Base-by-base conservation (phyloP, 2,888 invertebrate species). In the Oligia fasciuncula region DNA sequence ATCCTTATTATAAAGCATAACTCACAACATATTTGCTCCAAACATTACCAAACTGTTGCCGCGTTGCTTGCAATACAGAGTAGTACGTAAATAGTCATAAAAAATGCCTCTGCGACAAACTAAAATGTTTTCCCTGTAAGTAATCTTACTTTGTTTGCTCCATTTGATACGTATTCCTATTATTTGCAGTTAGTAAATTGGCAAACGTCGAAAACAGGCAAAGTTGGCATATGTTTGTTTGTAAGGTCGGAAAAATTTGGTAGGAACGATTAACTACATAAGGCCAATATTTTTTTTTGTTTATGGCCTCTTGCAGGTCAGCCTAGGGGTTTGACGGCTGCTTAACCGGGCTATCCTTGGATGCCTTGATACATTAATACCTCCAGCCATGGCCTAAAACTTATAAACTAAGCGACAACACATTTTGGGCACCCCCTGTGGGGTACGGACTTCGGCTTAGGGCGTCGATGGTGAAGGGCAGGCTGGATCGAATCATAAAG, bases 91-190 rank as follows among this genome's bases (percentile, higher is more conserved):
- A 86, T 77, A 85, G 77, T 80, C 85, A 60, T 71, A 79, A 72
- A 73, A 57, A 88, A 80, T 70, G 77, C 84, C 76, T 81, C 78
- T 73, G 78, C 84, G 81, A 79, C 77, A 63, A 81, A 89, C 85
- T 87, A 84, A 83, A 84, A 85, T 83, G 83, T 72, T 81, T 89
- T 85, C 80, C 81, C 80, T 84, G 88, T 79, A 87, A 83, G 85
- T 86, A 87, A 88, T 89, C 70, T 82, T 86, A 85, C 75, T 89
- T 82, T 88, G 73, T 85, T 89, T 83, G 86, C 84, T 43, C 80
- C 86, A 85, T 84, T 90, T 88, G 65, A 76, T 81, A 75, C 73
- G 76, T 82, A 79, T 89, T 81, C 68, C 70, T 83, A 71, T 82
- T 89, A 87, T 89, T 88, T 83, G 80, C 83, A 76, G 82, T 78